These are phyloP conservation scores for Andricus quercusramuli DNA, from an alignment of 2,888 invertebrate species.

Conservation along the genomic window DNA sequence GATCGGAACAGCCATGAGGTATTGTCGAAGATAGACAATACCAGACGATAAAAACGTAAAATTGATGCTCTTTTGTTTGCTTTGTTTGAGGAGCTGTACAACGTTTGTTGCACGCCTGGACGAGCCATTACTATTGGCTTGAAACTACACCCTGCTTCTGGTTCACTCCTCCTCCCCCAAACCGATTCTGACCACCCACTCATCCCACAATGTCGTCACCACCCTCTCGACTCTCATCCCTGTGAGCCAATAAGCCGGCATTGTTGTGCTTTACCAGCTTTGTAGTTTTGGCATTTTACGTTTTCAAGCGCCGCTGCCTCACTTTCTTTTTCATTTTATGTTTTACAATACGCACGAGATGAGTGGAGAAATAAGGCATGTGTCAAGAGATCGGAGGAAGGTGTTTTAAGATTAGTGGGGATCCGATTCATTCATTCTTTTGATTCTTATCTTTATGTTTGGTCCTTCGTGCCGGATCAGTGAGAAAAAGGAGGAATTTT, in stretches of 20 bases:
- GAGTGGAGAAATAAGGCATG: neutral
- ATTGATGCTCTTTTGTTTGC: constrained; percentile 77
- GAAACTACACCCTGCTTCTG: constrained; percentile 63
- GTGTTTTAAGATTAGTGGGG: neutral
- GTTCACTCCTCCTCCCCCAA: constrained; percentile 43
- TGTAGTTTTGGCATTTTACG: constrained; percentile 60
- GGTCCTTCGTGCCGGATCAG: too few relatives aligned
- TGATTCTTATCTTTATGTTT: too few relatives aligned
- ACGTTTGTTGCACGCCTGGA: constrained; percentile 74
- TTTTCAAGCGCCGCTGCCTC: constrained; percentile 13
- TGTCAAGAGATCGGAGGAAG: neutral
- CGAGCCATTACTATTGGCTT: constrained; percentile 72
- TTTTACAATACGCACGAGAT: constrained; percentile 17
- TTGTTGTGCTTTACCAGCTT: constrained; percentile 63
- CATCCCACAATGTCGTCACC: constrained; percentile 44
- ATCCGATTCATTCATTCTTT: neutral
- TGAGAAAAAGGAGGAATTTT: too few relatives aligned
- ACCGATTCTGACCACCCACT: constrained; percentile 28
- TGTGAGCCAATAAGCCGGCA: constrained; percentile 66
- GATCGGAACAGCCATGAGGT: constrained; percentile 53
- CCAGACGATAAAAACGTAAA: constrained; percentile 77
- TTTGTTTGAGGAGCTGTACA: constrained; percentile 75
- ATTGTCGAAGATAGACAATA: constrained; percentile 77
- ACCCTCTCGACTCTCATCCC: constrained; percentile 54
- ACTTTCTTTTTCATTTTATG: constrained; percentile 8